Conservation (phyloP, 2,797 vertebrate species). For the Synanceia verrucosa region DNA sequence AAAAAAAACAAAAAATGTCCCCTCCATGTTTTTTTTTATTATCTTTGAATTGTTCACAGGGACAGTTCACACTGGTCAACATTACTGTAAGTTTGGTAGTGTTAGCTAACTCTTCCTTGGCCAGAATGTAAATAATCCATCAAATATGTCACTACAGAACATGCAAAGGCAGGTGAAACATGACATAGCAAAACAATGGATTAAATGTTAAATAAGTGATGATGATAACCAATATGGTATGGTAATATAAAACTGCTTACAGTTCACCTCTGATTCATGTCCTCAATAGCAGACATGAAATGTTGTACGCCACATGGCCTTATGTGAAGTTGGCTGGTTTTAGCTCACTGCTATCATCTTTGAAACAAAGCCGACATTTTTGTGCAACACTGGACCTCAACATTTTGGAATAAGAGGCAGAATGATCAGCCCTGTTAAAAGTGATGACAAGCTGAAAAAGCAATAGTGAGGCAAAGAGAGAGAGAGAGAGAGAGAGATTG, state of each 20-base stretch:
- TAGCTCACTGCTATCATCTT: not conserved
- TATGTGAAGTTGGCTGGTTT: not conserved
- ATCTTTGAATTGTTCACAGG: not conserved
- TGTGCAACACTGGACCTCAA: conserved; percentile 2
- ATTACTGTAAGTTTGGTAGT: not conserved
- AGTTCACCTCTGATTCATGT: not conserved
- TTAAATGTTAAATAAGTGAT: too few species aligned
- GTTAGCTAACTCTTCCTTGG: not conserved
- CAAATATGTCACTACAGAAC: not conserved
- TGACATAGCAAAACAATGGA: not conserved
- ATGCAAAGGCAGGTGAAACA: not conserved
- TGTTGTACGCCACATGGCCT: not conserved
- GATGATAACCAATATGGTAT: too few species aligned
- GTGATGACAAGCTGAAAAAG: conserved; percentile 51
- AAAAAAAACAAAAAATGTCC: not conserved
- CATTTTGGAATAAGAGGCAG: conserved; percentile 20
- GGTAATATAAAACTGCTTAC: not conserved
- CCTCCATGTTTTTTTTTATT: not conserved
- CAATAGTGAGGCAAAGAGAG: conserved; percentile 4
- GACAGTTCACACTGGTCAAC: not conserved
- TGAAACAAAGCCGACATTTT: conserved; percentile 7
- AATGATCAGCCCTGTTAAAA: conserved; percentile 32
- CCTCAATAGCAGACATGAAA: not conserved
- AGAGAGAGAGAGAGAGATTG: not conserved
- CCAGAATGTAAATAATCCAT: not conserved